Evolutionary conservation across 2,797 vertebrate genomes (phyloP).

Genomic region (Bucorvus abyssinicus): DNA sequence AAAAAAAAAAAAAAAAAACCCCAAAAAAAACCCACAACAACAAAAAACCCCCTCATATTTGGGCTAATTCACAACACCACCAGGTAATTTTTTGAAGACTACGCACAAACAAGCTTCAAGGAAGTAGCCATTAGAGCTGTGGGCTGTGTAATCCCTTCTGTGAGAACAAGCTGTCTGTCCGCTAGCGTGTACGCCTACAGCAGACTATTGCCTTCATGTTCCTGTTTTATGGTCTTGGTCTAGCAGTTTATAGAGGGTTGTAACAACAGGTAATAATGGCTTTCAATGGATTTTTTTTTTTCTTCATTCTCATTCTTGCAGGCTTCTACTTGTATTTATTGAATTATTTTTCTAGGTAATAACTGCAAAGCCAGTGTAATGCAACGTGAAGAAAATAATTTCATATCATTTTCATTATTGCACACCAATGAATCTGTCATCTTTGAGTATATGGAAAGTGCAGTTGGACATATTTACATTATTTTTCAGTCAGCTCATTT

Average conservation of each 20-base stretch:
- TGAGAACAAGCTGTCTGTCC: neutral
- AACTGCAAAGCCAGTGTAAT: neutral
- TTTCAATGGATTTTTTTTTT: neutral
- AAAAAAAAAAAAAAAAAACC: no score
- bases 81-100: neutral
- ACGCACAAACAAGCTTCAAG: neutral
- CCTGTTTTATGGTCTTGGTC: neutral
- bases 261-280: neutral
- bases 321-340: neutral
- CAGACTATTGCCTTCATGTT: neutral
- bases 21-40: no score
- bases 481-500: neutral
- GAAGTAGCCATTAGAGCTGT: neutral
- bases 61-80: neutral
- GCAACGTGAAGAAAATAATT: neutral
- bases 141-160: neutral
- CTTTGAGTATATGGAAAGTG: neutral
- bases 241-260: neutral
- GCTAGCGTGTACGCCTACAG: neutral
- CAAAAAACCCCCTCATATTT: neutral
- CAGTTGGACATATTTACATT: neutral
- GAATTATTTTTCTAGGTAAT: neutral
- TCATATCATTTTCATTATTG: neutral
- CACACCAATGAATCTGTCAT: neutral
- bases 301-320: neutral